Evolutionary conservation across 2,888 invertebrate species (phyloP), one percentile per base, ranked within the genome.

Genomic region (Oxytorus armatus): DNA sequence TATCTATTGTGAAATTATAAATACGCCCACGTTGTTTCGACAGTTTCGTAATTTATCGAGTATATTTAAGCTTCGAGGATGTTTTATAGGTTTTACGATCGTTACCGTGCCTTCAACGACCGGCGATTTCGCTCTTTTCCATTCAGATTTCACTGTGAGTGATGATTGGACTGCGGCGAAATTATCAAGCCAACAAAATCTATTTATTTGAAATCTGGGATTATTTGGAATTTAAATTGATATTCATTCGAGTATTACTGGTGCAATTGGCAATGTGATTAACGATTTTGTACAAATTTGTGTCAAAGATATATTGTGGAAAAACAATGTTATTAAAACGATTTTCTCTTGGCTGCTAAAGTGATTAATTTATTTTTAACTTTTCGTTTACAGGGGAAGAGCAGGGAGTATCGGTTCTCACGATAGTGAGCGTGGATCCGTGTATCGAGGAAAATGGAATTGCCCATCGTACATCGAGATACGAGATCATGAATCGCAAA

Each of bases 391-490:
- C 76, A 92, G 92, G 91, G 89, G 89, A 89, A 51, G 89, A 91
- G 18, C 88, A 85, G 23, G 87, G 85, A 0, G 83, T 86, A 4
- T 86, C 91, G 11, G 95, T 97, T 74, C 92, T 97, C 70, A 94
- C 95, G 10, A 94, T 97, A 5, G 93, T 95, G 85, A 93, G 94
- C 77, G 95, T 97, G 76, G 96, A 98, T 90, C 94, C 96, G 68
- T 95, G 96, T 87, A 92, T 96, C 68, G 93, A 93, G 5, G 94
- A 95, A 47, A 98, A 98, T 91, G 96, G 96, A 7, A 93, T 93
- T 47, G 93, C 94, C 78, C 98, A 98, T 90, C 95, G 95, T 89
- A 98, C 98, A 0, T 94, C 94, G 86, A 95, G 95, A 88, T 98
- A 95, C 91, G 95, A 96, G 86, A 91, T 96, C 85, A 96, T 96